Evolutionary conservation across 2,797 vertebrate genomes (phyloP).

Genomic region (Notamacropus eugenii): DNA sequence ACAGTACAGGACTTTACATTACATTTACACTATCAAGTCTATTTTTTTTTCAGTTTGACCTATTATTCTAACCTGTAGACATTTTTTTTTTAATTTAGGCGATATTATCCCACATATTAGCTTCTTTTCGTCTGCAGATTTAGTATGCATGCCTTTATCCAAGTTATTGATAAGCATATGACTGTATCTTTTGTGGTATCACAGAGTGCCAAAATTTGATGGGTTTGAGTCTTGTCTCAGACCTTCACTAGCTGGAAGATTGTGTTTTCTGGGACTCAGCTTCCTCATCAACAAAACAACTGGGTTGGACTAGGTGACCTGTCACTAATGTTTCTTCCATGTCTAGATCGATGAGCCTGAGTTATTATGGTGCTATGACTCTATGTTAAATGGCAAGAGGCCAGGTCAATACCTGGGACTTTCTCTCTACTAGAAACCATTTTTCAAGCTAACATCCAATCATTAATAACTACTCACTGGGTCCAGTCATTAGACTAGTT

Average conservation of each 20-base stretch:
- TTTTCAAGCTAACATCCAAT: background rate
- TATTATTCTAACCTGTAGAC: background rate
- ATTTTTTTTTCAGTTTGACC: background rate
- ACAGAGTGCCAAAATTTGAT: background rate
- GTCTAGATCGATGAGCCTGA: background rate
- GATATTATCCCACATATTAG: background rate
- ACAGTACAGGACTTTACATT: no score
- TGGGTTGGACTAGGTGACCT: background rate
- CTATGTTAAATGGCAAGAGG: background rate
- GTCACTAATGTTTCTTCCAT: background rate
- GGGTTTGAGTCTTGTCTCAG: background rate
- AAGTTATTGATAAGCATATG: background rate
- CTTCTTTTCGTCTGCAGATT: background rate
- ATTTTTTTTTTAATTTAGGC: background rate
- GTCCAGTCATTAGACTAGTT: background rate
- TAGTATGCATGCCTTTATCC: background rate
- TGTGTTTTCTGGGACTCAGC: background rate
- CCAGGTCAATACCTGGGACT: background rate
- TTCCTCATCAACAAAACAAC: background rate
- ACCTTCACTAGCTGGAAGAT: background rate
- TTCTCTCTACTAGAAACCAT: background rate
- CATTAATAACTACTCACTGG: background rate
- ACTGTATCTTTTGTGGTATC: background rate
- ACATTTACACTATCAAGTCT: no score
- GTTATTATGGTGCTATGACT: background rate